phyloP scores from a whole-genome alignment of 2,113 vertebrate species.

The Anser brachyrhynchus region DNA sequence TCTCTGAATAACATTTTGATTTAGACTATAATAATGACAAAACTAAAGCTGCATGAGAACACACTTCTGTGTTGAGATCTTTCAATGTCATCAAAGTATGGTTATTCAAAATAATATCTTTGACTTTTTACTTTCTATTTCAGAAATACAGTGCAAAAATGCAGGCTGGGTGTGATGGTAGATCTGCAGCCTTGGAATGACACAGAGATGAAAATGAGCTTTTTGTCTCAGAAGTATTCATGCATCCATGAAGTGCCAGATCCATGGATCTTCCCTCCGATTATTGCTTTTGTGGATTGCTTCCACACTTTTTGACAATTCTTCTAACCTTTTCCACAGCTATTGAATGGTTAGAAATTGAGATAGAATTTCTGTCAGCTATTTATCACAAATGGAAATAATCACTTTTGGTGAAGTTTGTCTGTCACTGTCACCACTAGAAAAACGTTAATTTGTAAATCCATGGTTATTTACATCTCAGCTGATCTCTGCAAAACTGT shows the following conservation, averaged over 20 bases:
- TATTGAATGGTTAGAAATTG: not conserved
- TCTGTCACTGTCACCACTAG: not conserved
- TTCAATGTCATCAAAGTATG: not conserved
- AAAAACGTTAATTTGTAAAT: not conserved
- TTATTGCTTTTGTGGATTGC: not conserved
- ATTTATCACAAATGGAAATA: not conserved
- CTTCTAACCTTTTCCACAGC: not conserved
- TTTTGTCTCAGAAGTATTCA: not conserved
- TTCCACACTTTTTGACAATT: not conserved
- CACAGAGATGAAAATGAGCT: not conserved
- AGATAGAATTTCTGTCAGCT: not conserved
- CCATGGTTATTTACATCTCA: not conserved
- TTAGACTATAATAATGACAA: not conserved
- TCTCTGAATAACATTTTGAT: not conserved
- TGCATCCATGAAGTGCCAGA: not conserved
- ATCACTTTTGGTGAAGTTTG: not conserved
- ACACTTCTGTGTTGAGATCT: not conserved
- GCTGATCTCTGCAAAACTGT: not conserved
- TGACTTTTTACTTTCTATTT: not conserved
- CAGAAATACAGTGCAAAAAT: not conserved
- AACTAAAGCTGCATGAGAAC: not conserved
- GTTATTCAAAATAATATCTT: not conserved
- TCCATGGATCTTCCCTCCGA: not conserved
- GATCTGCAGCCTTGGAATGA: not conserved
- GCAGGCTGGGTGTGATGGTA: not conserved